Evolutionary conservation across 2,113 vertebrate genomes (phyloP).

Genomic region (Xyrauchen texanus): DNA sequence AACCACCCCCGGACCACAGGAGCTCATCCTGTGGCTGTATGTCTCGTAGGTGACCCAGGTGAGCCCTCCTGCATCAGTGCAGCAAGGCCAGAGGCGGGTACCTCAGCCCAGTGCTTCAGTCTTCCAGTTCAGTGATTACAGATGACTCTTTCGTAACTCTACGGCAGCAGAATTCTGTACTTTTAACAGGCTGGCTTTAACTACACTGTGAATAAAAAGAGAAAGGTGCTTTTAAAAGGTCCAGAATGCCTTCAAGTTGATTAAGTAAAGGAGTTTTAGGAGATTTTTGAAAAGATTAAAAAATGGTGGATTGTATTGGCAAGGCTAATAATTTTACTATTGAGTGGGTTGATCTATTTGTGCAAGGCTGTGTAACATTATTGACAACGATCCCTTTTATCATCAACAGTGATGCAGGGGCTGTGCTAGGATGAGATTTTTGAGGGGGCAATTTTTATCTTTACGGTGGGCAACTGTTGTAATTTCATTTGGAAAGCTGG

Average conservation of each 20-base stretch:
- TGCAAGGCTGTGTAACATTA: too few species aligned
- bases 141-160: not conserved
- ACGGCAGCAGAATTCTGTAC: not conserved
- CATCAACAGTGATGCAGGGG: too few species aligned
- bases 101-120: slow-evolving; percentile 16
- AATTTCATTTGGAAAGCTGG: too few species aligned
- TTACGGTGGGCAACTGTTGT: too few species aligned
- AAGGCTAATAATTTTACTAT: too few species aligned
- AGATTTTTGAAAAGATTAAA: not conserved
- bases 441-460: too few species aligned
- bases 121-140: slow-evolving; percentile 33
- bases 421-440: too few species aligned
- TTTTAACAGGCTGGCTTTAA: not conserved
- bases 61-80: not conserved
- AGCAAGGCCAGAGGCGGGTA: slow-evolving; percentile 24
- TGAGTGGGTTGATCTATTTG: too few species aligned
- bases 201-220: not conserved
- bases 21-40: not conserved
- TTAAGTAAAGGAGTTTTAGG: too few species aligned
- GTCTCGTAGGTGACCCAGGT: slow-evolving; percentile 16
- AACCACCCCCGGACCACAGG: not conserved
- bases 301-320: not conserved
- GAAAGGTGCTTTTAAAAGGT: not conserved
- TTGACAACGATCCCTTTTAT: too few species aligned
- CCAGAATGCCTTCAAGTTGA: not conserved